Evolutionary conservation across 1,140 invertebrate genomes (phyloP), one percentile per base, ranked within the genome.

Genomic region (Oedothorax gibbosus): DNA sequence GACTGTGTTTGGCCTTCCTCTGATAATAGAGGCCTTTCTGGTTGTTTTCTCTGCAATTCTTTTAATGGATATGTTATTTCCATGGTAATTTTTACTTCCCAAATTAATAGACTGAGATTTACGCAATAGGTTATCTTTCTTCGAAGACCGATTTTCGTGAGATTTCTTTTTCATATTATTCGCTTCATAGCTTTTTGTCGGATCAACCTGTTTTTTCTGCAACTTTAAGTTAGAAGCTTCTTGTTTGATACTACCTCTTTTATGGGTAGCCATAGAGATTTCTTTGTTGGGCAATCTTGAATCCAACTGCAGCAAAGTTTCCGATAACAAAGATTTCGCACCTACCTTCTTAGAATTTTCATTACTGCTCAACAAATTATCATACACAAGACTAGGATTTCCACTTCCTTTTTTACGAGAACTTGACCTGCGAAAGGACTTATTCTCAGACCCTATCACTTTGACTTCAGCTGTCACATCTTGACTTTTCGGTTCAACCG

Each of bases 1-100:
- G 2, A 84, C 62, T 49, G 81, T 54, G 18, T 84, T 84, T 76
- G 81, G 81, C 57, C 72, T 50, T 51, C 81, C 81, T 76, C 81
- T 21, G 7, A 84, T 51, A 66, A 84, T 49, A 35, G 81, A 84
- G 6, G 71, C 81, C 11, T 84, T 62, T 57, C 81, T 84, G 7
- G 15, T 66, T 35, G 51, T 75, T 66, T 56, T 65, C 35, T 15
- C 56, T 6, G 60, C 35, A 35, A 18, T 10, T 56, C 35, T 68
- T 35, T 66, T 62, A 5, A 15, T 10, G n/a, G 62, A 7, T 64
- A 53, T 68, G 11, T 11, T 54, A n/a, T 75, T 49, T 35, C 49
- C 14, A n/a, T n/a, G 35, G 35, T 35, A 35, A 35, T 35, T 35
- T 35, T 35, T 60, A 62, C 9, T 57, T 8, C 15, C 72, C 12